These are phyloP conservation scores for Piprites chloris DNA, from an alignment of 2,113 vertebrate species.

Conservation along the genomic window DNA sequence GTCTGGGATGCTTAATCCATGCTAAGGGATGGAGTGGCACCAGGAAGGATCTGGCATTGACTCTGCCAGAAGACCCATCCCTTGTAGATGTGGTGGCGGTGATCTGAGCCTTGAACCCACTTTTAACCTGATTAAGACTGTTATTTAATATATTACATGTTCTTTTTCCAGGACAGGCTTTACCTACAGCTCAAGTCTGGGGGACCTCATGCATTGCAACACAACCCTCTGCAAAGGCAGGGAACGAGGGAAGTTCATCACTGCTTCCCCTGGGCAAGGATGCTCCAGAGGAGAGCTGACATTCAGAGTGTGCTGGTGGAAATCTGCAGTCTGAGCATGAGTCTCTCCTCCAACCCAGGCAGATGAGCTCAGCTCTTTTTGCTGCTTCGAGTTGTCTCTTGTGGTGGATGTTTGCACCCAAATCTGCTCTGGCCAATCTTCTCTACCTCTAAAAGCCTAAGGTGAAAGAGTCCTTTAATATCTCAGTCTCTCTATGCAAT, in stretches of 20 bases:
- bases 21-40: not conserved
- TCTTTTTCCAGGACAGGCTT: not conserved
- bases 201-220: not conserved
- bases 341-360: not conserved
- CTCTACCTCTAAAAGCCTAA: not conserved
- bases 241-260: not conserved
- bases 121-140: not conserved
- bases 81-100: not conserved
- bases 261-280: not conserved
- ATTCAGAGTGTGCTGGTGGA: not conserved
- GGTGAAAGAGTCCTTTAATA: constrained; percentile 33
- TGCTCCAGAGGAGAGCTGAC: not conserved
- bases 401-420: constrained; percentile 5
- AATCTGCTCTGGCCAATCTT: not conserved
- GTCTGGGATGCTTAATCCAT: not conserved
- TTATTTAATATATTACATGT: rapidly evolving
- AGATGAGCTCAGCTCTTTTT: not conserved
- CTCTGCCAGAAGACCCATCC: not conserved
- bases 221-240: not conserved
- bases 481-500: constrained; percentile 22
- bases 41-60: not conserved
- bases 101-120: not conserved
- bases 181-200: not conserved
- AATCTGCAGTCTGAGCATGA: not conserved
- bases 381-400: not conserved